A percentile compares a stretch with the other conserved stretches of the same genome.
Evolutionary conservation across 2,888 invertebrate species (phyloP).

Genomic region (Parnassius mnemosyne): DNA sequence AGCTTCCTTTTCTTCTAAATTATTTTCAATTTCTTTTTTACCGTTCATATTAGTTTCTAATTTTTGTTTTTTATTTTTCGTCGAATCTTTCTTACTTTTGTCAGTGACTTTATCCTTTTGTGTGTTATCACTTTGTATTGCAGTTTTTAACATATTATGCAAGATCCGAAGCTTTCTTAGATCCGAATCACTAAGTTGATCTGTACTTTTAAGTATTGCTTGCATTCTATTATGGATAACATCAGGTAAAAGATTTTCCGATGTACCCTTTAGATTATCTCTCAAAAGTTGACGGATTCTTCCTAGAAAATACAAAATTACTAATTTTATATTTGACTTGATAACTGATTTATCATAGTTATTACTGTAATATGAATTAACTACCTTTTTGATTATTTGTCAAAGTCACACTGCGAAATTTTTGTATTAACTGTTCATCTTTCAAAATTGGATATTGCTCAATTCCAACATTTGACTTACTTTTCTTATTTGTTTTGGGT

Average conservation of each 20-base stretch:
- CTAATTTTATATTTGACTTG: not conserved
- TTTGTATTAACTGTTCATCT: constrained; percentile 48
- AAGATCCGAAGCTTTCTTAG: constrained; percentile 61
- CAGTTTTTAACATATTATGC: constrained; percentile 61
- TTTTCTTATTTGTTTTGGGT: constrained; percentile 10
- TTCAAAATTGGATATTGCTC: constrained; percentile 53
- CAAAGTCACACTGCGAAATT: constrained; percentile 52
- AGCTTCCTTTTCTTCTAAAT: constrained; percentile 20
- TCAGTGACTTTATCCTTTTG: constrained; percentile 18
- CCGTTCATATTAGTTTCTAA: constrained; percentile 22
- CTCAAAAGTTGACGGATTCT: constrained; percentile 58
- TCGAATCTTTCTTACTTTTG: constrained; percentile 27
- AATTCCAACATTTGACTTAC: constrained; percentile 2
- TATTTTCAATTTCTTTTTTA: constrained; percentile 20
- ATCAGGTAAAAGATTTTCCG: constrained; percentile 51
- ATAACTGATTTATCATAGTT: too few species aligned
- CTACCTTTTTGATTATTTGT: constrained; percentile 72
- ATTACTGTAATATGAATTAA: constrained; percentile 7
- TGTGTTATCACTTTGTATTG: constrained; percentile 32
- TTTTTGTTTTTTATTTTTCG: constrained; percentile 29
- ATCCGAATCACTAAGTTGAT: constrained; percentile 49
- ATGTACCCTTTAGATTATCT: constrained; percentile 54
- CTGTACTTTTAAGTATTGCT: constrained; percentile 44
- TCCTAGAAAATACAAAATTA: constrained; percentile 44
- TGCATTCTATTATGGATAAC: constrained; percentile 61